Percentiles rank a stretch among this genome's conserved stretches.
phyloP scores from a whole-genome alignment of 1,140 invertebrate species.

The Drosophila athabasca region DNA sequence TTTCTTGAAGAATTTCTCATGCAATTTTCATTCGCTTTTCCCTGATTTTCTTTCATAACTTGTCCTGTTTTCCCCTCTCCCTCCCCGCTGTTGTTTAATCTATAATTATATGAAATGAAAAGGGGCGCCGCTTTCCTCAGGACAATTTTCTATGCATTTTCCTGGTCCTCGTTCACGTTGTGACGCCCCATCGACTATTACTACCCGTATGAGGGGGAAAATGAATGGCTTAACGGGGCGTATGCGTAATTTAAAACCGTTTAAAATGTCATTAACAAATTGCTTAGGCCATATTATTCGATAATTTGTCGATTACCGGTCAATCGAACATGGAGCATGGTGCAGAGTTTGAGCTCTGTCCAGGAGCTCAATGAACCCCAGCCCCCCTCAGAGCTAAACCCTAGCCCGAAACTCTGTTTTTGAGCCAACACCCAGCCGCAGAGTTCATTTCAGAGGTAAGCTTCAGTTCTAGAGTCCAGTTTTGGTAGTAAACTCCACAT shows the following conservation, averaged over 20 bases:
- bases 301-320: slow-evolving; percentile 48
- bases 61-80: not conserved
- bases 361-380: slow-evolving; percentile 33
- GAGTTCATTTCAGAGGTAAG: not conserved
- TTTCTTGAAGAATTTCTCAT: too few relatives aligned
- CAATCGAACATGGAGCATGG: too few relatives aligned
- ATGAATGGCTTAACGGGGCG: slow-evolving; percentile 56
- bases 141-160: not conserved
- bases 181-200: slow-evolving; percentile 18
- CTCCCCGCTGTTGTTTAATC: slow-evolving; percentile 13
- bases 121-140: not conserved
- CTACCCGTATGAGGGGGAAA: slow-evolving; percentile 12
- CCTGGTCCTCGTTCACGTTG: slow-evolving; percentile 10
- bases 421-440: too few relatives aligned
- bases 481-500: too few relatives aligned
- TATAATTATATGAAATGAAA: slow-evolving; percentile 27
- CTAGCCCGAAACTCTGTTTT: not conserved
- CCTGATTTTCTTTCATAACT: not conserved
- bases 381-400: slow-evolving; percentile 4
- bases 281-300: slow-evolving; percentile 50
- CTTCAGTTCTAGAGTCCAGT: not conserved
- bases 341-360: not conserved
- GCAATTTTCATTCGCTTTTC: not conserved
- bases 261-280: slow-evolving; percentile 78
- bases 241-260: slow-evolving; percentile 75